phyloP scores from a whole-genome alignment of 2,797 vertebrate genomes.

The Sebastiscus albofasciatus region DNA sequence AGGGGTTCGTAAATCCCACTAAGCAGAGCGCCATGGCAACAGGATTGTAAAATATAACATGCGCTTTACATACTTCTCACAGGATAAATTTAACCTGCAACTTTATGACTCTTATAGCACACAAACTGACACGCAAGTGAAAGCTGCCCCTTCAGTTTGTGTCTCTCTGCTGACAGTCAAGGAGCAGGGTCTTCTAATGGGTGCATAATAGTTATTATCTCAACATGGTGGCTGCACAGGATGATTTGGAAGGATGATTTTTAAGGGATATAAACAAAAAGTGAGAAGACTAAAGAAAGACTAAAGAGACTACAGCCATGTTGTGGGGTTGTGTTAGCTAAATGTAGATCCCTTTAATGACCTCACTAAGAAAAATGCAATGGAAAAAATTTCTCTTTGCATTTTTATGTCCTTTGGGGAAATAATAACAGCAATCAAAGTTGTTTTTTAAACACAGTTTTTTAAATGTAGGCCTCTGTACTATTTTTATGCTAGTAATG shows the following conservation, averaged over 20 bases:
- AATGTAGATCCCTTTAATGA: too few species aligned
- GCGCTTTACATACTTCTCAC: not conserved
- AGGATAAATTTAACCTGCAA: constrained; percentile 33
- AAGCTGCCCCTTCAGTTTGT: not conserved
- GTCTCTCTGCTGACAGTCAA: not conserved
- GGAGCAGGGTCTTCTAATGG: not conserved
- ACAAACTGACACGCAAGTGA: not conserved
- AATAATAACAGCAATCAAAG: too few species aligned
- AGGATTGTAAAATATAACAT: constrained; percentile 8
- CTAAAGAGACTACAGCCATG: not conserved
- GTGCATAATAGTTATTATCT: not conserved
- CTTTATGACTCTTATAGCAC: not conserved
- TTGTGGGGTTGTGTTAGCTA: not conserved
- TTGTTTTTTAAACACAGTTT: too few species aligned
- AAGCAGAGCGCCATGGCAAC: not conserved
- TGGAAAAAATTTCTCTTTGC: accelerated
- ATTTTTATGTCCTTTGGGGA: too few species aligned
- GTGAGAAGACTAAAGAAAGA: not conserved
- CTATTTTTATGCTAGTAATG: accelerated
- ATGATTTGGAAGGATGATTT: not conserved
- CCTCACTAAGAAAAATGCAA: too few species aligned
- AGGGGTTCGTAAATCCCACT: constrained; percentile 8
- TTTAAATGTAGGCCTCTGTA: too few species aligned
- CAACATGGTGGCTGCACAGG: not conserved
- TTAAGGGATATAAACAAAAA: not conserved